Conservation (phyloP, 2,888 invertebrate genomes). For the Drosophila mayaguana region DNA sequence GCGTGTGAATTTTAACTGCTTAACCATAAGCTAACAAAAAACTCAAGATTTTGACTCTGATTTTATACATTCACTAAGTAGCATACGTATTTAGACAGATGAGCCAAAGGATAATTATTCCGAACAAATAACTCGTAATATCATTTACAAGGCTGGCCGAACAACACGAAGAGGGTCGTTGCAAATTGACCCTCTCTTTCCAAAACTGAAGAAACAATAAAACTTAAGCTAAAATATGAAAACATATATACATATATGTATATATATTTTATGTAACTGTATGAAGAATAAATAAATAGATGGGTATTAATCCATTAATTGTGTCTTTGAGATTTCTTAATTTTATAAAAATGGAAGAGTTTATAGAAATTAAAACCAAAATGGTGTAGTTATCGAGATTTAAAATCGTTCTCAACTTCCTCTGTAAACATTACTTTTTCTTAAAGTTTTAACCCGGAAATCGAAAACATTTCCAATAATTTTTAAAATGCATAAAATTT, state of each 20-base stretch:
- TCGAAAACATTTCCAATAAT: not conserved
- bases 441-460: too few species aligned
- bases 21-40: conserved; percentile 20
- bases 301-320: not conserved
- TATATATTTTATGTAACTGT: conserved; percentile 29
- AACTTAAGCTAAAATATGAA: conserved; percentile 5
- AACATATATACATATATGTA: not conserved
- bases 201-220: conserved; percentile 35
- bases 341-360: too few species aligned
- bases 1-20: conserved; percentile 50
- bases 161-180: conserved; percentile 17
- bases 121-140: conserved; percentile 40
- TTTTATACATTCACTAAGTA: conserved; percentile 24
- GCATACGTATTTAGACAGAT: conserved; percentile 23
- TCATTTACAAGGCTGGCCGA: conserved; percentile 53
- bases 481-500: not conserved
- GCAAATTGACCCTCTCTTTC: conserved; percentile 22
- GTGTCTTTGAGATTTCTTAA: not conserved
- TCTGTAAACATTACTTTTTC: too few species aligned
- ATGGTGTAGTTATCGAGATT: too few species aligned
- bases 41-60: conserved; percentile 21
- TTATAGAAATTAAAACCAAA: too few species aligned
- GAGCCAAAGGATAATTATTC: conserved; percentile 44
- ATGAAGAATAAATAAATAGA: conserved; percentile 11
- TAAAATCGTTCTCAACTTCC: too few species aligned